phyloP scores from a whole-genome alignment of 2,888 invertebrate genomes.

The Drosophila helvetica region DNA sequence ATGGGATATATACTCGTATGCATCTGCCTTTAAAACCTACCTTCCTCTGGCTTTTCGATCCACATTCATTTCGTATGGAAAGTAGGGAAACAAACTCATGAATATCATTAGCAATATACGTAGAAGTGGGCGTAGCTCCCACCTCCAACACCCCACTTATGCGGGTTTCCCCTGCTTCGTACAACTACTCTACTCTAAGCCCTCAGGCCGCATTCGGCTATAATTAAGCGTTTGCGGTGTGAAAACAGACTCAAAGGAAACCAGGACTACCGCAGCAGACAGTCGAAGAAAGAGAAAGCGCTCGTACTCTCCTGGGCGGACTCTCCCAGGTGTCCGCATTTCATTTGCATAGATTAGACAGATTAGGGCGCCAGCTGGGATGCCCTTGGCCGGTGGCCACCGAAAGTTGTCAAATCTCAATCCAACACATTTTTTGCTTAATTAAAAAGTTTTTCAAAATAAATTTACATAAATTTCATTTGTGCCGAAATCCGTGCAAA shows the following conservation, averaged over 20 bases:
- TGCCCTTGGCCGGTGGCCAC: constrained; percentile 12
- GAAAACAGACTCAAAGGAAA: constrained; percentile 34
- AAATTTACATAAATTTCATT: constrained; percentile 74
- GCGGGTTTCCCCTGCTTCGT: constrained; percentile 11
- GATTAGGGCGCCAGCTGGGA: constrained; percentile 26
- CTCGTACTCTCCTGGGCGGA: constrained; percentile 34
- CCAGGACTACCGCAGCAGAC: constrained; percentile 29
- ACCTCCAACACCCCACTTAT: constrained; percentile 12
- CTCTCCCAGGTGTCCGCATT: constrained; percentile 71
- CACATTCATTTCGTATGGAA: constrained; percentile 38
- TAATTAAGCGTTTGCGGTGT: constrained; percentile 44
- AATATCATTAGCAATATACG: constrained; percentile 39
- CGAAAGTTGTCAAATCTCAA: constrained; percentile 17
- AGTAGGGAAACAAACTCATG: constrained; percentile 39
- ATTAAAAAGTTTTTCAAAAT: constrained; percentile 69
- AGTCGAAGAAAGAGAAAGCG: constrained; percentile 10
- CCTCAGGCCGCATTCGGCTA: constrained; percentile 40
- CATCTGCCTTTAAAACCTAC: not conserved
- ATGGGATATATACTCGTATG: not conserved
- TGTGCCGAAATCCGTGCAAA: constrained; percentile 49
- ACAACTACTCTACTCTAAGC: constrained; percentile 16
- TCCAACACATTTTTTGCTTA: constrained; percentile 43
- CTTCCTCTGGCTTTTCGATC: not conserved
- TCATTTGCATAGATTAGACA: constrained; percentile 71
- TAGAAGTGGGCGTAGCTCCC: constrained; percentile 7